Evolutionary conservation across 2,888 invertebrate genomes (phyloP), one percentile per base, ranked within the genome.

Genomic region (Corbicula japonica): DNA sequence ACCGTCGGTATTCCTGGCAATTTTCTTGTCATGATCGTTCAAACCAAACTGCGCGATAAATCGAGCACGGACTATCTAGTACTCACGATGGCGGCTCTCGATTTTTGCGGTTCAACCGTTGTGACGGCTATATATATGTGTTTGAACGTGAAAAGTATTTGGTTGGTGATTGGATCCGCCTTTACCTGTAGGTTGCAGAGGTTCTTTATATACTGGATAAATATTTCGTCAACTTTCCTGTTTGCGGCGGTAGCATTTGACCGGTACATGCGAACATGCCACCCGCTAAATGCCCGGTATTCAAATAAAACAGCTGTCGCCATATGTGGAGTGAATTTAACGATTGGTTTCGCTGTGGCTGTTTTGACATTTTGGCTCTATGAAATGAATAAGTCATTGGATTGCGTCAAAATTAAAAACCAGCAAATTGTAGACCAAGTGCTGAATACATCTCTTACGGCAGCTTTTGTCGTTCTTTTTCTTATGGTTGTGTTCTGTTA

Each of bases 81-180:
- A 10, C 41, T 62, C 15, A 62, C 62, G 2, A 62, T 62, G 62
- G 62, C 62, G n/a, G n/a, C n/a, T n/a, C n/a, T n/a, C n/a, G n/a
- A n/a, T n/a, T n/a, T n/a, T n/a, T n/a, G n/a, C n/a, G n/a, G n/a
- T n/a, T n/a, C n/a, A n/a, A n/a, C n/a, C n/a, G n/a, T n/a, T n/a
- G n/a, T n/a, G n/a, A n/a, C n/a, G n/a, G n/a, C n/a, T n/a, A n/a
- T n/a, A n/a, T n/a, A n/a, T n/a, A n/a, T n/a, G n/a, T n/a, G n/a
- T n/a, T n/a, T n/a, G n/a, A n/a, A n/a, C n/a, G n/a, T n/a, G n/a
- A n/a, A n/a, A n/a, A n/a, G n/a, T n/a, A n/a, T n/a, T n/a, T n/a
- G n/a, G n/a, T n/a, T n/a, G n/a, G n/a, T n/a, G n/a, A n/a, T n/a
- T n/a, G n/a, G n/a, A n/a, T n/a, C n/a, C n/a, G n/a, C n/a, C n/a